Percentiles rank a stretch among this genome's conserved stretches.
Evolutionary conservation across 2,888 invertebrate species (phyloP).

Genomic region (Sarcophaga variegata): DNA sequence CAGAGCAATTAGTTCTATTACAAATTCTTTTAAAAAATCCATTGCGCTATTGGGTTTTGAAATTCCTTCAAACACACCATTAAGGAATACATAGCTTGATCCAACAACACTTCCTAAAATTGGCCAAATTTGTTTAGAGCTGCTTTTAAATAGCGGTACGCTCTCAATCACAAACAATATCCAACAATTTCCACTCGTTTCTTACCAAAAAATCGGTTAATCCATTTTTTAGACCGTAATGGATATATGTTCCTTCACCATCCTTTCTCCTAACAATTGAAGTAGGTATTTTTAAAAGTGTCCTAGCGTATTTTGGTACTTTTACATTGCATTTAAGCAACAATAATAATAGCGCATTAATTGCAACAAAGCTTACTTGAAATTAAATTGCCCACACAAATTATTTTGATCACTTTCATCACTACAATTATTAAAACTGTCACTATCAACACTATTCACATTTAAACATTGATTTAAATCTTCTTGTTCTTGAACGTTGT

Average conservation of each 20-base stretch:
- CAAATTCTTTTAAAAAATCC: conserved; percentile 40
- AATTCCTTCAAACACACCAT: conserved; percentile 56
- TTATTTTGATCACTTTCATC: conserved; percentile 24
- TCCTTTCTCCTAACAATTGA: conserved; percentile 38
- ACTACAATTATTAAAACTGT: background rate
- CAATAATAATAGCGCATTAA: conserved; percentile 23
- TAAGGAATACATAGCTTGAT: conserved; percentile 43
- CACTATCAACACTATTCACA: background rate
- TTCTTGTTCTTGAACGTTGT: background rate
- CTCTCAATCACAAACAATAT: conserved; percentile 45
- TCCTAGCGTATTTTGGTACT: conserved; percentile 46
- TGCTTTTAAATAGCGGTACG: conserved; percentile 61
- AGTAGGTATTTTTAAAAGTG: conserved; percentile 46
- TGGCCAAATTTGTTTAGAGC: conserved; percentile 59
- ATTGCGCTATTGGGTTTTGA: conserved; percentile 37
- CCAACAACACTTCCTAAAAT: conserved; percentile 50
- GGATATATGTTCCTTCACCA: conserved; percentile 37
- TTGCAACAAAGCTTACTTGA: conserved; percentile 33
- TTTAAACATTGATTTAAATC: background rate
- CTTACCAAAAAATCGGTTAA: conserved; percentile 46
- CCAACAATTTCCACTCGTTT: conserved; percentile 35
- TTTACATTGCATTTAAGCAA: conserved; percentile 42
- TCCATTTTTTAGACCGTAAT: conserved; percentile 47
- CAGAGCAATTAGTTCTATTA: conserved; percentile 18
- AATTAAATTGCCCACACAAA: conserved; percentile 43